Conservation (phyloP, 2,888 invertebrate species). For the Amaurobius ferox region DNA sequence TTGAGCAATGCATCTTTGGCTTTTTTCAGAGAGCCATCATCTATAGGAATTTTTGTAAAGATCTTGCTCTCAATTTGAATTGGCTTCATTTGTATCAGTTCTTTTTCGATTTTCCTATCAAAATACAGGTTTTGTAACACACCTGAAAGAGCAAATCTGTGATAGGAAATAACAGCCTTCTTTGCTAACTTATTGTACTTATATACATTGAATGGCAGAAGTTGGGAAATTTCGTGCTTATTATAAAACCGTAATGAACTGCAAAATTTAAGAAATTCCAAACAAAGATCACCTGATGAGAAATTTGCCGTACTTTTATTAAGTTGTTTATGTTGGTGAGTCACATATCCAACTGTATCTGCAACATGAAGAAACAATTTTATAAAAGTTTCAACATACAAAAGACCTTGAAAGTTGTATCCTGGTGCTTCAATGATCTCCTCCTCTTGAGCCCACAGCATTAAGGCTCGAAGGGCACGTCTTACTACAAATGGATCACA, state of each 20-base stretch:
- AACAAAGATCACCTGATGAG: constrained; percentile 35
- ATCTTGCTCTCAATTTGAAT: constrained; percentile 41
- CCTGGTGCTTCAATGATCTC: constrained; percentile 9
- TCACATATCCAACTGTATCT: constrained; percentile 11
- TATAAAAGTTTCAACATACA: constrained; percentile 15
- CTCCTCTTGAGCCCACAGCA: constrained; percentile 50
- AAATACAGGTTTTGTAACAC: constrained; percentile 35
- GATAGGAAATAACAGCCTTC: constrained; percentile 44
- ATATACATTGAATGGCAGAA: constrained; percentile 19
- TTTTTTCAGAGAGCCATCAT: not conserved
- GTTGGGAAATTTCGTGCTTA: not conserved
- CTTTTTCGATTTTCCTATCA: not conserved
- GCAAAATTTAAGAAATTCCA: constrained; percentile 59
- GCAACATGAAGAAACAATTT: constrained; percentile 41
- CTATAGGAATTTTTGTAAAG: constrained; percentile 13
- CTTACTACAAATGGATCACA: constrained; percentile 10
- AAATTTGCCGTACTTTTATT: not conserved
- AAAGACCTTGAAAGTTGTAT: not conserved
- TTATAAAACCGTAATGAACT: constrained; percentile 41
- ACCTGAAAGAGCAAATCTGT: constrained; percentile 47
- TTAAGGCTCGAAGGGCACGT: constrained; percentile 27
- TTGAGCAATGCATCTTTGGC: constrained; percentile 19
- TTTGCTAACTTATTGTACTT: constrained; percentile 46
- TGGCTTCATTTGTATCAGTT: constrained; percentile 44
- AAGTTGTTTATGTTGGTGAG: not conserved